Base-by-base conservation (phyloP, 2,888 invertebrate genomes). In the Nomada hirtipes region DNA sequence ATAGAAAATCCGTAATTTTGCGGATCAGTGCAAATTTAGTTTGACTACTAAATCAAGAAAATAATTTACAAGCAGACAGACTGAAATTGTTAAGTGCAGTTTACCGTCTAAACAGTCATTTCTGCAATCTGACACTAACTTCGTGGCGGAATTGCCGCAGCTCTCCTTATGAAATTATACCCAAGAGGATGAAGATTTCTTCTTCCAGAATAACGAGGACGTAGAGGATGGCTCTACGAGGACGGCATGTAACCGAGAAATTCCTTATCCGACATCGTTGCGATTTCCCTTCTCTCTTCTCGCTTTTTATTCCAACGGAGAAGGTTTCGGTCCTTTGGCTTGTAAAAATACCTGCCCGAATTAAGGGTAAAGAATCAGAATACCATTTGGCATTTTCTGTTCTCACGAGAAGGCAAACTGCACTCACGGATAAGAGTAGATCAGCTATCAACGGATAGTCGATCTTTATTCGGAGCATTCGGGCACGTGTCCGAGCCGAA, bases 61-160 rank as follows among this genome's bases (percentile, higher is more conserved):
- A 85, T 86, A 77, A 85, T 85, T 83, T 53, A 68, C 74, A 52
- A 63, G 70, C 60, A 15, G 53, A n/a, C 23, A 71, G 53, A 70
- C 29, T 61, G 79, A 77, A 76, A 65, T 65, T 61, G 76, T 63
- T 60, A 83, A 79, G 44, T 44, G 50, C 67, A 55, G 74, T 79
- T 83, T 79, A 73, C 65, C 29, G 63, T 75, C n/a, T 26, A 65
- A 59, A 52, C 26, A 64, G 59, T 83, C 67, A 53, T 79, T 61
- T 59, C 73, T 55, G 53, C 74, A 42, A 64, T 71, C 59, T 55
- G 57, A 50, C 55, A 67, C 80, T 83, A 80, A 86, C 69, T 72
- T 75, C 55, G 52, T 61, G 23, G 18, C 36, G 13, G 52, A 69
- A 83, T 72, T 75, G 47, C 47, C 11, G 73, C 74, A 75, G 29